Evolutionary conservation across 2,888 invertebrate genomes (phyloP), one percentile per base, ranked within the genome.

Genomic region (Hydriomena furcata): DNA sequence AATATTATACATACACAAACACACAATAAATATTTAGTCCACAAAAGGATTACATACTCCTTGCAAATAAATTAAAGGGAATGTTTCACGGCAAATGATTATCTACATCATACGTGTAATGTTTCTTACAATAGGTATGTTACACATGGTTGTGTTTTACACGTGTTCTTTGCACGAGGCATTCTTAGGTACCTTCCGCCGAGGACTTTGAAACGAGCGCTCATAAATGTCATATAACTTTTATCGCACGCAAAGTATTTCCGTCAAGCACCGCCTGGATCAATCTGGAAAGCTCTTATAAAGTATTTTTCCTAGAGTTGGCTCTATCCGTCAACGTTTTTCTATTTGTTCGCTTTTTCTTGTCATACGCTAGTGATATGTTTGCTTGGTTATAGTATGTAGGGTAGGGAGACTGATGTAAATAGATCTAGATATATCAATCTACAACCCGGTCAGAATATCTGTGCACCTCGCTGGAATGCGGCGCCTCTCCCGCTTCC

Each of bases 191-290:
- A 23, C 35, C 24, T 31, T 1, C 24, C 24, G 17, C 44, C 28
- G 28, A 23, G 44, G 28, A 36, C 44, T 44, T 44, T 37, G 13
- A 10, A 45, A 45, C 36, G 30, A 45, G 45, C 31, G 24, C 37
- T 45, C 37, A 45, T 45, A 45, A 31, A 45, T 45, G 45, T 37
- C 37, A 25, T 37, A 30, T 46, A 38, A 12, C 38, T 46, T 46
- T 40, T 46, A 46, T 46, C 30, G 45, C 20, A 46, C 36, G 44
- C 44, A 37, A 25, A 46, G 31, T 30, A 38, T 46, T 38, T 37
- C 25, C 45, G 31, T 11, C 10, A 44, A 38, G 20, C 24, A 32
- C 32, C 24, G 7, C 32, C 12, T 6, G 38, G 27, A 46, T 46
- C 46, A 40, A 38, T 40, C 38, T 27, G 12, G n/a, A 30, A 32